Evolutionary conservation across 2,888 invertebrate genomes (phyloP).

Genomic region (Deroplatys truncata): DNA sequence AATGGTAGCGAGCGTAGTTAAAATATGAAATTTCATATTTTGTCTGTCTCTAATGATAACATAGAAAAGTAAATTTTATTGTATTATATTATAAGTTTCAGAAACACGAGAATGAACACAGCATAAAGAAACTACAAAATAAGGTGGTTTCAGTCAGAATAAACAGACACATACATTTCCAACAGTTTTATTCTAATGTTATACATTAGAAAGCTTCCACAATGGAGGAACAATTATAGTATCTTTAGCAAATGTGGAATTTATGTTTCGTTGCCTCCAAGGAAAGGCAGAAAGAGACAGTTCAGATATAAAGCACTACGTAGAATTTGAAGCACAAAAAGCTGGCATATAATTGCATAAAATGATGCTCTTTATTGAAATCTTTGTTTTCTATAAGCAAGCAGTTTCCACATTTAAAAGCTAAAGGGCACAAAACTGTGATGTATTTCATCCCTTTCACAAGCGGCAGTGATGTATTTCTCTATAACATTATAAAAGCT

Average conservation of each 20-base stretch:
- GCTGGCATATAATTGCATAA: background rate
- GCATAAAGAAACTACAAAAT: background rate
- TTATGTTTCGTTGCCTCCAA: background rate
- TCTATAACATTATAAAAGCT: too few species aligned
- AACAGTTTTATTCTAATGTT: background rate
- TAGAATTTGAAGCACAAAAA: background rate
- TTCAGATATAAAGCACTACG: background rate
- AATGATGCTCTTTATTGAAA: background rate
- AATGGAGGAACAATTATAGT: background rate
- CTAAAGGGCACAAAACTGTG: background rate
- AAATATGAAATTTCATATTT: too few species aligned
- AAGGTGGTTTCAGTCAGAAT: background rate
- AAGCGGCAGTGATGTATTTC: too few species aligned
- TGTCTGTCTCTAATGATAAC: too few species aligned
- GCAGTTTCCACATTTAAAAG: background rate
- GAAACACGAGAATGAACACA: background rate
- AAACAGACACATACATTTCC: background rate
- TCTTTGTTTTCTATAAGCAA: background rate
- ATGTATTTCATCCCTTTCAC: too few species aligned
- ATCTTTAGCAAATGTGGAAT: background rate
- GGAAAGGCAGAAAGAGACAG: background rate
- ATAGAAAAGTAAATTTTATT: too few species aligned
- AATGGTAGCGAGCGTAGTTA: too few species aligned
- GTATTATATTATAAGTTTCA: too few species aligned
- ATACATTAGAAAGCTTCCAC: conserved; percentile 6